Evolutionary conservation across 2,888 invertebrate genomes (phyloP), one percentile per base, ranked within the genome.

Genomic region (Podabrus alpinus): DNA sequence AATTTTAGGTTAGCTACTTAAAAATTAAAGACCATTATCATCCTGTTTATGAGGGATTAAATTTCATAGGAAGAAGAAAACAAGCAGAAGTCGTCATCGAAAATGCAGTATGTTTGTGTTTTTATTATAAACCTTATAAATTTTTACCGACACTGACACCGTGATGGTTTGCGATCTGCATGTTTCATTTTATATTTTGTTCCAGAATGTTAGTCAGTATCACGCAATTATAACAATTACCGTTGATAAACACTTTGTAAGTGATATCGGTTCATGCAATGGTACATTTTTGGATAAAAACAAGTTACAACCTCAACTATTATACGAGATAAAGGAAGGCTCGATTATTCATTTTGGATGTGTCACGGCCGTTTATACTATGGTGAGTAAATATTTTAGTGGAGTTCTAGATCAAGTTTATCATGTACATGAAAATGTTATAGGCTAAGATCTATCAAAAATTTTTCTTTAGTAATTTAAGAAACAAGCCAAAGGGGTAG

Each of bases 221-320:
- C 87, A 87, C 76, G 86, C 86, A n/a, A 69, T 85, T 69, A 81
- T 87, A 68, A 82, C 83, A n/a, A 80, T 85, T 24, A 75, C 85
- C 15, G 81, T 84, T 77, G 81, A 84, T 24, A 78, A 80, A 66
- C 85, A 85, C 74, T 86, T 81, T 72, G 75, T 87, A 25, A 84
- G 84, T 75, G 87, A 87, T 79, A 79, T 85, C 24, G 82, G 84
- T 66, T 86, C 86, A 25, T 84, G 83, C n/a, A 87, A 87, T 81
- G 86, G 86, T 11, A 86, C 86, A 16, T 80, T 77, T 71, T 45
- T 85, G 16, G 72, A 83, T 68, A 79, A 79, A 59, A 73, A 70
- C 3, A 82, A 82, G 77, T 72, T 86, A 59, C 71, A 73, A n/a
- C 84, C 86, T 4, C 81, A 83, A 9, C 77, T 81, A 66, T 78